Base-by-base conservation (phyloP, 2,797 vertebrate genomes). In the Stomatorhinus walkeri region DNA sequence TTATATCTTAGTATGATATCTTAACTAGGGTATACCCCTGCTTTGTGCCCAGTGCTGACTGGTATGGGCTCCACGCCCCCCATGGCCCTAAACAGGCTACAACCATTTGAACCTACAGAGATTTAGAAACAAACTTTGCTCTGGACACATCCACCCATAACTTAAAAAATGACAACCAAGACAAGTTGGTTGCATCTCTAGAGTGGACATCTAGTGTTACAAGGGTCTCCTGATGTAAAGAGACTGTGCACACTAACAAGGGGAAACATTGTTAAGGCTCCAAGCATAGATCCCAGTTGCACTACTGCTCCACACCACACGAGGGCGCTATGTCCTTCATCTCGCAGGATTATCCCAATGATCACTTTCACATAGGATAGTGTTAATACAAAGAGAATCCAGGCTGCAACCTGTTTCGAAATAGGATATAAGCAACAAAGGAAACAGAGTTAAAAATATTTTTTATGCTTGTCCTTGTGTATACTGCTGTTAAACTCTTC, bases 251-350 rank as follows among this genome's bases (percentile, higher is more conserved):
- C 89, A 81, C 95, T 96, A 85, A 97, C 95, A 88, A 96, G 64
- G 0, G 97, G 97, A 86, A 97, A 97, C 95, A 97, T 96, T 22
- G 94, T 93, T 0, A 97, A 10, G 0, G 96, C 96, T 0, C 97
- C 97, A 5, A 96, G 16, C 95, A 97, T 94, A 43, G 97, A 97
- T 81, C 97, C 97, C 88, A 97, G 59, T 93, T 97, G 97, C 91
- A 97, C 96, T 88, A 97, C 94, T 0, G 96, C 96, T 79, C 96
- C 97, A 87, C 96, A 97, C 96, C 96, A 97, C 92, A 97, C 95
- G 0, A 97, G 96, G 89, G 97, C 96, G 2, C 95, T 95, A 93
- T 95, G 96, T 12, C 97, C 96, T 90, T 97, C 96, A 49, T 96
- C 96, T 8, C 96, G 94, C 76, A 97, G 91, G 64, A 96, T 96